Percentiles rank a stretch among this genome's conserved stretches.
Conservation (phyloP, 2,113 vertebrate genomes). For the Phyllostomus hastatus region DNA sequence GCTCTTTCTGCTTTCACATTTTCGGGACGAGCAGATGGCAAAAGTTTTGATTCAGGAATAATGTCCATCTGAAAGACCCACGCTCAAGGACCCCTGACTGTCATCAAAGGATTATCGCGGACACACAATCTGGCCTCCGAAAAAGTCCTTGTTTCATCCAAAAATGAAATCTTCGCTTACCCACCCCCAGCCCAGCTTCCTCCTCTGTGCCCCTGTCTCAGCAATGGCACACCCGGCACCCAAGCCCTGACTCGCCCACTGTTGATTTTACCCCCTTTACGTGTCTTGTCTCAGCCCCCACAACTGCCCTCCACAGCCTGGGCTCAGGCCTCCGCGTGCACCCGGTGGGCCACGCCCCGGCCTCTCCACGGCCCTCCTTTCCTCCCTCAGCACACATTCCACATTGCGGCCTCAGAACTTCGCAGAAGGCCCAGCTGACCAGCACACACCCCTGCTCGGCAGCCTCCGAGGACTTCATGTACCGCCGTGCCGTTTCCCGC, state of each 20-base stretch:
- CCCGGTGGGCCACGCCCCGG: rapidly evolving
- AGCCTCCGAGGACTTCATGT: background rate
- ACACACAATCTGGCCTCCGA: slow-evolving; percentile 65
- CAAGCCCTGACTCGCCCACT: rapidly evolving
- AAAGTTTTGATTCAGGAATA: slow-evolving; percentile 81
- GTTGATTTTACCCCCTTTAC: background rate
- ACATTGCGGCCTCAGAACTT: background rate
- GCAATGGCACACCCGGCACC: background rate
- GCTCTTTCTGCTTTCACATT: slow-evolving; percentile 81
- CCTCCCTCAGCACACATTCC: background rate
- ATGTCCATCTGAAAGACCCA: slow-evolving; percentile 82
- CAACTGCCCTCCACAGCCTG: background rate
- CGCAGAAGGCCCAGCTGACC: background rate
- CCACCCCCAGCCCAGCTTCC: background rate
- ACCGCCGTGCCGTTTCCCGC: background rate
- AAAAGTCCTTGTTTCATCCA: slow-evolving; percentile 45
- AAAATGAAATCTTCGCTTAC: background rate
- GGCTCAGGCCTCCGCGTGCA: rapidly evolving
- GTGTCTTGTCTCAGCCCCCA: background rate
- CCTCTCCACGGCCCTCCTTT: background rate
- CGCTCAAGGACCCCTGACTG: slow-evolving; percentile 72
- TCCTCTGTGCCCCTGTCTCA: background rate
- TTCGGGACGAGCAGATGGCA: slow-evolving; percentile 81
- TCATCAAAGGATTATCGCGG: slow-evolving; percentile 74
- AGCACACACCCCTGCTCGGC: background rate